Base-by-base conservation (phyloP, 2,113 vertebrate species). In the Uropsilus gracilis region DNA sequence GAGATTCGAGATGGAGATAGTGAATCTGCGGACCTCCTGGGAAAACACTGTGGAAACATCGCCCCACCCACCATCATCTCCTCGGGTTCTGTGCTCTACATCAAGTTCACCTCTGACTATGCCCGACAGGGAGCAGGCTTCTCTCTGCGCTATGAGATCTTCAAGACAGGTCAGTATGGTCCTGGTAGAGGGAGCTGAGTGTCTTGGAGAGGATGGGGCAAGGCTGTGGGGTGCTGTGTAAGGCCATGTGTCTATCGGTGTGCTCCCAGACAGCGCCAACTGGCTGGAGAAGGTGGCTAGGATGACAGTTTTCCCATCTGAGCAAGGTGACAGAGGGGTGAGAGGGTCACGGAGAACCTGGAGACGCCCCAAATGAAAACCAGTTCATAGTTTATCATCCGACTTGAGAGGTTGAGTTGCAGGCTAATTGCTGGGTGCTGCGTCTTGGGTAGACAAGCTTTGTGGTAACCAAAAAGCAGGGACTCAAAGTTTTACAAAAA, bases 51-150 rank as follows among this genome's bases (percentile, higher is more conserved):
- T 97, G 99, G 99, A 93, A 99, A 99, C 98, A 99, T 99, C 22
- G 99, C 99, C 44, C 99, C 99, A 0, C 99, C 99, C 1, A 99
- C 99, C 59, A 99, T 99, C 98, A 99, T 99, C 90, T 99, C 99
- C 37, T 99, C 99, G 0, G 99, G 99, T 30, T 99, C 99, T 0
- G 98, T 99, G 37, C 98, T 99, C 32, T 99, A 99, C 93, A 99
- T 99, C 98, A 99, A 99, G 95, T 99, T 99, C 96, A 99, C 99
- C 12, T 99, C 99, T 0, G 99, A 99, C 98, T 99, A 99, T 0
- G 99, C 99, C n/a, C 99, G 99, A 95, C 99, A 99, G 97, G 99
- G 99, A 68, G 99, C 99, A 0, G 99, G 99, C 91, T 99, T 99
- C 98, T 99, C 99, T 2, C 98, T 99, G 92, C 99, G 99, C 96